Conservation (phyloP, 2,888 invertebrate genomes). For the Eugnorisma glareosa region DNA sequence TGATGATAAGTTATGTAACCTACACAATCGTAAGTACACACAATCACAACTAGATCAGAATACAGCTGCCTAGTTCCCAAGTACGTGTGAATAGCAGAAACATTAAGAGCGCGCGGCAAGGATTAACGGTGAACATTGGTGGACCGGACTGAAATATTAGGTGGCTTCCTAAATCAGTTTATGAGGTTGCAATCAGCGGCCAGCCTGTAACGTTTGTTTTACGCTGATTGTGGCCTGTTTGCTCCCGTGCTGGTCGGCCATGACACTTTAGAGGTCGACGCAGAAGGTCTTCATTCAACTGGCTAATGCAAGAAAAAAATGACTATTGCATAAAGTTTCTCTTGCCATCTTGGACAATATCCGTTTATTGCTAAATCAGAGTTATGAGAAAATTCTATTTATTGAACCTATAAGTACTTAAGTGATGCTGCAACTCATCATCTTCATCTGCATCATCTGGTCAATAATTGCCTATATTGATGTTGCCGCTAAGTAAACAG, state of each 20-base stretch:
- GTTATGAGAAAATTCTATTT: neutral
- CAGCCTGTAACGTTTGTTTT: conserved; percentile 65
- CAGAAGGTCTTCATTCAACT: conserved; percentile 24
- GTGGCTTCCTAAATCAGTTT: conserved; percentile 64
- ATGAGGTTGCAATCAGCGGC: conserved; percentile 70
- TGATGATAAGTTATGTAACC: neutral
- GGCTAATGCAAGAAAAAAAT: neutral
- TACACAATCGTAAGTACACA: neutral
- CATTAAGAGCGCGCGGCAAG: conserved; percentile 32
- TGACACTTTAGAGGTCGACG: neutral
- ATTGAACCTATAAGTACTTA: neutral
- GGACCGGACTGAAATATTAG: conserved; percentile 61
- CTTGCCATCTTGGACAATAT: neutral
- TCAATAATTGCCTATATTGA: neutral
- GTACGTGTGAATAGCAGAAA: conserved; percentile 12
- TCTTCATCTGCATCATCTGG: neutral
- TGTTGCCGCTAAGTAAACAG: too few relatives aligned
- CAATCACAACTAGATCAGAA: neutral
- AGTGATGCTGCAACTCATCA: too few relatives aligned
- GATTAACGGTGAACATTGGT: conserved; percentile 39
- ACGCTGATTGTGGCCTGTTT: conserved; percentile 70
- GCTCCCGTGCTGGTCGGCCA: conserved; percentile 41
- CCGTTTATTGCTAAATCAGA: too few relatives aligned
- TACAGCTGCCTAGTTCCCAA: neutral
- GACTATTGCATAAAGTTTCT: neutral